A percentile compares a stretch with the other conserved stretches of the same genome.
phyloP scores from a whole-genome alignment of 2,888 invertebrate genomes.

The Caenorhabditis zanzibari region DNA sequence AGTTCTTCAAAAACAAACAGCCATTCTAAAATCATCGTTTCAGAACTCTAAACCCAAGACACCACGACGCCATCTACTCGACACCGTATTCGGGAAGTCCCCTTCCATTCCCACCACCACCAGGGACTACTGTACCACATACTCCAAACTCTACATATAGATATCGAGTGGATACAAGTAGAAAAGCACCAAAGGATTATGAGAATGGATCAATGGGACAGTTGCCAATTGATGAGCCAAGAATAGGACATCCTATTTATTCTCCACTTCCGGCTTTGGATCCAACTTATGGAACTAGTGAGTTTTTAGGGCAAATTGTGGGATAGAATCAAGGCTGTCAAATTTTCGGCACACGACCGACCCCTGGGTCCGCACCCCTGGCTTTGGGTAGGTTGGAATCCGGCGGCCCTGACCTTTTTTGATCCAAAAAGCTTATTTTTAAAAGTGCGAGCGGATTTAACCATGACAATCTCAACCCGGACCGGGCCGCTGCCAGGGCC shows the following conservation, averaged over 20 bases:
- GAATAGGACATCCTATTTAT: slow-evolving; percentile 57
- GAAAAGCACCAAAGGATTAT: slow-evolving; percentile 33
- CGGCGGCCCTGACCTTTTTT: no score
- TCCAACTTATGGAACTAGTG: slow-evolving; percentile 69
- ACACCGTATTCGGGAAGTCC: slow-evolving; percentile 80
- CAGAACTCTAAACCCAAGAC: slow-evolving; percentile 59
- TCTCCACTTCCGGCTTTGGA: slow-evolving; percentile 55
- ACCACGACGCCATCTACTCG: slow-evolving; percentile 77
- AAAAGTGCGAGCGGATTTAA: no score
- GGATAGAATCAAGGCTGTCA: neutral
- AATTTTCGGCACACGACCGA: no score
- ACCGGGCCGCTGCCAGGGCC: no score
- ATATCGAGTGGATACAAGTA: slow-evolving; percentile 55
- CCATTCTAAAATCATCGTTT: neutral
- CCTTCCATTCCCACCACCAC: slow-evolving; percentile 74
- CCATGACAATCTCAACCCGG: no score
- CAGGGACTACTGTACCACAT: slow-evolving; percentile 71
- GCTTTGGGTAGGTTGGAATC: no score
- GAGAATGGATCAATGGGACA: slow-evolving; percentile 64
- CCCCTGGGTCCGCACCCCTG: no score
- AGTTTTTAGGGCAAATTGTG: slow-evolving; percentile 11
- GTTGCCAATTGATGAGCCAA: slow-evolving; percentile 61
- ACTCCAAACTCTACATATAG: slow-evolving; percentile 68
- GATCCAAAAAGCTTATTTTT: no score
- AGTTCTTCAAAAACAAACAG: slow-evolving; percentile 1